Evolutionary conservation across 1,140 invertebrate genomes (phyloP).

Genomic region (Manduca sexta): DNA sequence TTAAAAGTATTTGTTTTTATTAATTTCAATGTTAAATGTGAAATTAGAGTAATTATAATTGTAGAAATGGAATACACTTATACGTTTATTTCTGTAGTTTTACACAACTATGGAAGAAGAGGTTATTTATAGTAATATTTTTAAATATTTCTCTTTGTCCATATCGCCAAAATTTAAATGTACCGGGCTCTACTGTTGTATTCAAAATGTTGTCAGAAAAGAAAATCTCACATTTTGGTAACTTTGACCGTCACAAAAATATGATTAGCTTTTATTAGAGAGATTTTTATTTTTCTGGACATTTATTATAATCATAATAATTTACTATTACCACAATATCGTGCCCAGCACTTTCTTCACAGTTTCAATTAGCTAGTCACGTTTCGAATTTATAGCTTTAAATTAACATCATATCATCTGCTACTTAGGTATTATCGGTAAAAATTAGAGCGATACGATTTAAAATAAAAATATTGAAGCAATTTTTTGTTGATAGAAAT

Average conservation of each 20-base stretch:
- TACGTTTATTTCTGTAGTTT: background rate
- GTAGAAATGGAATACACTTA: background rate
- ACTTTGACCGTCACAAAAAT: no score
- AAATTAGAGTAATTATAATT: background rate
- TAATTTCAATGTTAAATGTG: background rate
- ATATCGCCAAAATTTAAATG: background rate
- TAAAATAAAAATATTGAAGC: background rate
- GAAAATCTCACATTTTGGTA: no score
- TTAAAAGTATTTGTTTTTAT: conserved; percentile 14
- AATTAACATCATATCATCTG: conserved; percentile 40
- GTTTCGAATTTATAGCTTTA: conserved; percentile 55
- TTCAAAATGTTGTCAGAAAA: no score
- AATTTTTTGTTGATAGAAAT: no score
- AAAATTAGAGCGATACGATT: background rate
- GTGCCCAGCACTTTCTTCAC: background rate
- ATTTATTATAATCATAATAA: background rate
- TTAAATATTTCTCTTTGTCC: no score
- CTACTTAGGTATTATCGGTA: background rate
- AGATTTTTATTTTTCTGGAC: no score
- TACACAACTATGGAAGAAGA: no score
- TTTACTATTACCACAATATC: background rate
- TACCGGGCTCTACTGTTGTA: no score
- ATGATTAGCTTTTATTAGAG: no score
- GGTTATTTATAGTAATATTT: no score
- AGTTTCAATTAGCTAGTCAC: conserved; percentile 33